Percentiles rank a stretch among this genome's conserved stretches.
phyloP scores from a whole-genome alignment of 2,797 vertebrate species.

The Megaceryle alcyon region DNA sequence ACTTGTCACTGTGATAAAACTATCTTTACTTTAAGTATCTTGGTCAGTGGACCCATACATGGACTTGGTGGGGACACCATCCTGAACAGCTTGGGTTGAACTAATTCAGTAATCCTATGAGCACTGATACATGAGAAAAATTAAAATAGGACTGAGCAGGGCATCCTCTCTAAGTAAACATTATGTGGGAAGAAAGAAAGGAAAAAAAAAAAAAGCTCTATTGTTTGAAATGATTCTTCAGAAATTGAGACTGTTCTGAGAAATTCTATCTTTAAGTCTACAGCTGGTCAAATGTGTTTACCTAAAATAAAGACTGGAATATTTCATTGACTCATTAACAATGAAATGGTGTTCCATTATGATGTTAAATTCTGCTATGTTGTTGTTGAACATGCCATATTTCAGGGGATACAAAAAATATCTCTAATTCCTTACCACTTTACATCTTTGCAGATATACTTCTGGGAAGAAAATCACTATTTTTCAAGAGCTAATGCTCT shows the following conservation, averaged over 20 bases:
- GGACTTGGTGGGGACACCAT: neutral
- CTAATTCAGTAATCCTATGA: neutral
- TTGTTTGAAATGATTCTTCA: neutral
- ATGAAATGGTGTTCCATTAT: too few species aligned
- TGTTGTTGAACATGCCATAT: neutral
- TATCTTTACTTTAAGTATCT: neutral
- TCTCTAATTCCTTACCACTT: neutral
- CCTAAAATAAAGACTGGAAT: neutral
- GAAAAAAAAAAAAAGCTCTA: neutral
- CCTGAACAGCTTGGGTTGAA: neutral
- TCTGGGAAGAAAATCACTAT: neutral
- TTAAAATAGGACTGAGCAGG: neutral
- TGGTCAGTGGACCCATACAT: accelerated
- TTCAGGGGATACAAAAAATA: neutral
- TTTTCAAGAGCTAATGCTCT: neutral
- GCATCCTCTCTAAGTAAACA: neutral
- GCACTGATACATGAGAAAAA: neutral
- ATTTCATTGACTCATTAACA: neutral
- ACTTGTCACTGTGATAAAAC: neutral
- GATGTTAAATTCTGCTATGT: neutral
- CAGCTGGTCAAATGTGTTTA: neutral
- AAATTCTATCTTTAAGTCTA: neutral
- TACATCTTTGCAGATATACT: neutral
- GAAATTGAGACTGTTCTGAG: neutral
- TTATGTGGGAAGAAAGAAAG: neutral